Conservation (phyloP, 2,888 invertebrate genomes). For the Erebia epiphron region DNA sequence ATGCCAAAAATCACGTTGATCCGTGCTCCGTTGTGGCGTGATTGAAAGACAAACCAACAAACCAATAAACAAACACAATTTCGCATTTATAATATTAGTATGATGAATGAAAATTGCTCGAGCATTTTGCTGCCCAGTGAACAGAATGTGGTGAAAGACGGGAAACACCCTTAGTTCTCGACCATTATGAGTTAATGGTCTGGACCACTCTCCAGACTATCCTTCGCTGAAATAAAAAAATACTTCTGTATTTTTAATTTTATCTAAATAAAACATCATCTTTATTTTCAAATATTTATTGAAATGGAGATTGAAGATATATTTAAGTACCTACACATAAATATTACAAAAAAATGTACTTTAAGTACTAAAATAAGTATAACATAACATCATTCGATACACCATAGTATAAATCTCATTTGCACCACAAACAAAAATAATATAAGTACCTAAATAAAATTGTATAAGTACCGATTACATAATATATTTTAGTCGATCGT, state of each 20-base stretch:
- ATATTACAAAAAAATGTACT: conserved; percentile 47
- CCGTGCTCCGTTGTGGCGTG: no score
- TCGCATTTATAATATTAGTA: no score
- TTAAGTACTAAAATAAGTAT: conserved; percentile 47
- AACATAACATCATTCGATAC: conserved; percentile 43
- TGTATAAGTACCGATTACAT: conserved; percentile 23
- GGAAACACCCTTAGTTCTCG: no score
- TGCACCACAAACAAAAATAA: conserved; percentile 41
- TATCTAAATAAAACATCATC: conserved; percentile 37
- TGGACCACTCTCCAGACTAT: no score
- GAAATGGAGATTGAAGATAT: conserved; percentile 44
- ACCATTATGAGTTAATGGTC: no score
- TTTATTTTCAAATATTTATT: conserved; percentile 37
- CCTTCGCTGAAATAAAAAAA: no score
- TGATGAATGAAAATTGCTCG: no score
- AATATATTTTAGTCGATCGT: conserved; percentile 22
- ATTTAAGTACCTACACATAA: conserved; percentile 45
- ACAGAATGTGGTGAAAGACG: no score
- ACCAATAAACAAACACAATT: no score
- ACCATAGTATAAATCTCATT: conserved; percentile 39
- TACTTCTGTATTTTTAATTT: background rate
- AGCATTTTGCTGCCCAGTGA: no score
- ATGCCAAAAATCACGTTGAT: no score
- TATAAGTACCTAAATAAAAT: conserved; percentile 33
- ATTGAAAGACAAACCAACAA: no score